Percentiles rank a stretch among this genome's conserved stretches.
phyloP scores from a whole-genome alignment of 2,888 invertebrate species.

The Timema cristinae region DNA sequence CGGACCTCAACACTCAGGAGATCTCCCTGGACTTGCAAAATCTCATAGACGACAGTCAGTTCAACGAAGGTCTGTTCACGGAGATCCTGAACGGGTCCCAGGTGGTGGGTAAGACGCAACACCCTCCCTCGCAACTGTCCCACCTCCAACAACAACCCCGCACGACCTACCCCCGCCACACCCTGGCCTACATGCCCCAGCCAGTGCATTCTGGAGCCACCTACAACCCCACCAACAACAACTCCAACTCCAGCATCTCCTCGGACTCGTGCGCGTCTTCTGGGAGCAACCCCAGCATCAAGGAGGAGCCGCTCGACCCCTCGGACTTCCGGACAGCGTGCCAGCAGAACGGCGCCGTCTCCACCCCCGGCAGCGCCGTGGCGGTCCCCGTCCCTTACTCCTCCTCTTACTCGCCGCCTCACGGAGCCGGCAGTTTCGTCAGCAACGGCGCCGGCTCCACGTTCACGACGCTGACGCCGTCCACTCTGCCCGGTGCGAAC shows the following conservation, averaged over 20 bases:
- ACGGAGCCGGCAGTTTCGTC: constrained; percentile 38
- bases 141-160: constrained; percentile 29
- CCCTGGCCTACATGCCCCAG: constrained; percentile 87
- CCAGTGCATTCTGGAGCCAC: constrained; percentile 74
- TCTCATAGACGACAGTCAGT: constrained; percentile 85
- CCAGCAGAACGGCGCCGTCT: constrained; percentile 28
- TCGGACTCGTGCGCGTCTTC: constrained; percentile 56
- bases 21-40: constrained; percentile 89
- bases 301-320: constrained; percentile 82
- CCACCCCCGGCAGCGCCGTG: constrained; percentile 46
- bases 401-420: constrained; percentile 37
- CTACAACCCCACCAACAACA: constrained; percentile 52
- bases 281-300: constrained; percentile 60
- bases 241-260: constrained; percentile 38
- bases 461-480: constrained; percentile 59
- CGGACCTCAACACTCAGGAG: constrained; percentile 88
- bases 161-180: constrained; percentile 58
- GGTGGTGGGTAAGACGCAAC: constrained; percentile 32
- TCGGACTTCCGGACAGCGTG: constrained; percentile 42
- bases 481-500: constrained; percentile 39
- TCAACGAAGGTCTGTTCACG: constrained; percentile 79
- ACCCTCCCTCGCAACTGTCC: constrained; percentile 35
- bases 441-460: constrained; percentile 45
- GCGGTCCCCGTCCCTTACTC: constrained; percentile 41
- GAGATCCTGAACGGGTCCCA: constrained; percentile 64